Evolutionary conservation across 2,113 vertebrate genomes (phyloP).

Genomic region (Hiodon tergisus): DNA sequence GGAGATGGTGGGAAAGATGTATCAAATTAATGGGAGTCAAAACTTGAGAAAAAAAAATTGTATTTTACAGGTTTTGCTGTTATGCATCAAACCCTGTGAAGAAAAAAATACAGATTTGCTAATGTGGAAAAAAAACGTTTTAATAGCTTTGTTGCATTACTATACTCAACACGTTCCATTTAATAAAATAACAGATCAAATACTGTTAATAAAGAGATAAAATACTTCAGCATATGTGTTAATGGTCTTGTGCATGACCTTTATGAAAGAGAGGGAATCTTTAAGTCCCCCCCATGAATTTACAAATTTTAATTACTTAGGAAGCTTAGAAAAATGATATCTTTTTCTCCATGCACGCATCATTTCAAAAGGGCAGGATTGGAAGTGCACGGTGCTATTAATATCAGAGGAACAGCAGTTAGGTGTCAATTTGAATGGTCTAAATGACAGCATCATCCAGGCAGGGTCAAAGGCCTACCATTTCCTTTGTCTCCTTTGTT

Average conservation of each 20-base stretch:
- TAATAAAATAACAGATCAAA: too few relatives aligned
- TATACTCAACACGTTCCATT: not conserved
- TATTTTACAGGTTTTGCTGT: not conserved
- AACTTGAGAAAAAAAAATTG: not conserved
- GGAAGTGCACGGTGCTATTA: slow-evolving; percentile 39
- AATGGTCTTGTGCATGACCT: not conserved
- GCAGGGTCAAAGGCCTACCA: slow-evolving; percentile 24
- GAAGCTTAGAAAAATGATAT: slow-evolving; percentile 8
- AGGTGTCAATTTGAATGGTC: slow-evolving; percentile 38
- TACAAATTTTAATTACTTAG: too few relatives aligned
- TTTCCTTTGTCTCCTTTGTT: slow-evolving; percentile 13
- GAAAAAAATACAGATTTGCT: too few relatives aligned
- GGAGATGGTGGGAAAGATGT: not conserved
- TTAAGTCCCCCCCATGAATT: too few relatives aligned
- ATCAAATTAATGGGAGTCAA: not conserved
- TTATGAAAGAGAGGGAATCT: too few relatives aligned
- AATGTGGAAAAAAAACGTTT: not conserved
- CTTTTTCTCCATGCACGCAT: slow-evolving; percentile 16
- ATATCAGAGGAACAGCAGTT: slow-evolving; percentile 42
- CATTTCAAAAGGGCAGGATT: not conserved
- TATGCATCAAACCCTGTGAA: too few relatives aligned
- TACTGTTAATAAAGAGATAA: not conserved
- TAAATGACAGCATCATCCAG: slow-evolving; percentile 34
- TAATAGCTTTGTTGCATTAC: not conserved
- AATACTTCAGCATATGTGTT: not conserved